These are phyloP conservation scores for Octonoba sinensis DNA, from an alignment of 2,888 invertebrate genomes.

Conservation along the genomic window DNA sequence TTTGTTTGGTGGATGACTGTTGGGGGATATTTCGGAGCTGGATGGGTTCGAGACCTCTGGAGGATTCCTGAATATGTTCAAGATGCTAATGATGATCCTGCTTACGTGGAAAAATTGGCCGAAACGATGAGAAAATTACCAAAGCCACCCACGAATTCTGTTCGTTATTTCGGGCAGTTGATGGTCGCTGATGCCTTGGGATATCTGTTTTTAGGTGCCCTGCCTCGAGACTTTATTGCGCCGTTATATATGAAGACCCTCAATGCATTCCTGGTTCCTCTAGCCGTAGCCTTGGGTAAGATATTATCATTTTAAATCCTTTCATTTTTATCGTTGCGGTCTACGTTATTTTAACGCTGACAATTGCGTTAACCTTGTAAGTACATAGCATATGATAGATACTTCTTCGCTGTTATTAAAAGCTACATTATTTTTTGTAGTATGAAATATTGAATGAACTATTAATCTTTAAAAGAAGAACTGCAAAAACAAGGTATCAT, in stretches of 20 bases:
- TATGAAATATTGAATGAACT: too few relatives aligned
- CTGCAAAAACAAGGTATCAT: too few relatives aligned
- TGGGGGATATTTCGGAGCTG: constrained; percentile 86
- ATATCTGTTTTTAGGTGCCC: constrained; percentile 80
- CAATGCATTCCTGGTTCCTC: constrained; percentile 79
- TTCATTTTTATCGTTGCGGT: too few relatives aligned
- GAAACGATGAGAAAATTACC: constrained; percentile 76
- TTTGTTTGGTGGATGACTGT: constrained; percentile 90
- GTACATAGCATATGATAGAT: too few relatives aligned
- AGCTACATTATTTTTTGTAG: too few relatives aligned
- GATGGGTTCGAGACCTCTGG: constrained; percentile 89
- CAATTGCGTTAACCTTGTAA: too few relatives aligned
- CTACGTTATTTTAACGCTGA: too few relatives aligned
- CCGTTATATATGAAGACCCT: constrained; percentile 81
- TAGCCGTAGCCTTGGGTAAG: constrained; percentile 81
- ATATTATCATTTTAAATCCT: too few relatives aligned
- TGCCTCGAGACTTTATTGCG: constrained; percentile 81
- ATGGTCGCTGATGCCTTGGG: constrained; percentile 86
- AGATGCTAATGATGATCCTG: constrained; percentile 74
- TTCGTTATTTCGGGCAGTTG: constrained; percentile 75
- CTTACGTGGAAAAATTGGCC: constrained; percentile 74
- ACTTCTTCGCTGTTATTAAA: too few relatives aligned
- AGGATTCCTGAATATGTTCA: constrained; percentile 87
- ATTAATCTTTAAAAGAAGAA: too few relatives aligned
- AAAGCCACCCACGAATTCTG: constrained; percentile 72